Evolutionary conservation across 92 coral and sea anemone species (phyloP).

Genomic region (Palythoa grandiflora): DNA sequence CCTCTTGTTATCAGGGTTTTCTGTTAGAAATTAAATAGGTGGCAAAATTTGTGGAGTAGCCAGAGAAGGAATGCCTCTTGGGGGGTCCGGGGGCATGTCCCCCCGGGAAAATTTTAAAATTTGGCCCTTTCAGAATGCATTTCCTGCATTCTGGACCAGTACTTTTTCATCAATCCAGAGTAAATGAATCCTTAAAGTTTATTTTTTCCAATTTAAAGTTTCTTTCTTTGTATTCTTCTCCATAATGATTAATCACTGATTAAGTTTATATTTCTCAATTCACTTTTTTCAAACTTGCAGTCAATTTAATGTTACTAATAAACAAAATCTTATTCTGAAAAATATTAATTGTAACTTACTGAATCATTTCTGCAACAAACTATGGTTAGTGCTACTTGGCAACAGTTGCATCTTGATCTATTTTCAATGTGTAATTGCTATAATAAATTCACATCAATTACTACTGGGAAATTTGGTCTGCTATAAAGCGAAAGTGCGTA

Average conservation of each 20-base stretch:
- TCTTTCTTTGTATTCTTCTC: background rate
- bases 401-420: background rate
- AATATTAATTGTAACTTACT: background rate
- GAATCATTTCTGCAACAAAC: conserved; percentile 2
- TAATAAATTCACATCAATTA: conserved; percentile 4
- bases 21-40: too few relatives aligned
- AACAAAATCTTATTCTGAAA: background rate
- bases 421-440: conserved; percentile 4
- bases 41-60: too few relatives aligned
- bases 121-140: too few relatives aligned
- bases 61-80: conserved; percentile 12
- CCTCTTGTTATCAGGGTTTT: too few relatives aligned
- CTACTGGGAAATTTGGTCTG: conserved; percentile 10
- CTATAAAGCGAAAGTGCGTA: background rate
- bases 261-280: too few relatives aligned
- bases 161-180: too few relatives aligned
- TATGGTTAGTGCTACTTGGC: background rate
- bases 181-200: too few relatives aligned
- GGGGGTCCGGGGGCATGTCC: too few relatives aligned
- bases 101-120: too few relatives aligned
- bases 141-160: background rate
- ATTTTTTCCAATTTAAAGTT: background rate
- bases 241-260: too few relatives aligned
- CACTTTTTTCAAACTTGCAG: too few relatives aligned
- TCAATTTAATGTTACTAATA: background rate